Evolutionary conservation across 2,888 invertebrate genomes (phyloP).

Genomic region (Amblyteles armatorius): DNA sequence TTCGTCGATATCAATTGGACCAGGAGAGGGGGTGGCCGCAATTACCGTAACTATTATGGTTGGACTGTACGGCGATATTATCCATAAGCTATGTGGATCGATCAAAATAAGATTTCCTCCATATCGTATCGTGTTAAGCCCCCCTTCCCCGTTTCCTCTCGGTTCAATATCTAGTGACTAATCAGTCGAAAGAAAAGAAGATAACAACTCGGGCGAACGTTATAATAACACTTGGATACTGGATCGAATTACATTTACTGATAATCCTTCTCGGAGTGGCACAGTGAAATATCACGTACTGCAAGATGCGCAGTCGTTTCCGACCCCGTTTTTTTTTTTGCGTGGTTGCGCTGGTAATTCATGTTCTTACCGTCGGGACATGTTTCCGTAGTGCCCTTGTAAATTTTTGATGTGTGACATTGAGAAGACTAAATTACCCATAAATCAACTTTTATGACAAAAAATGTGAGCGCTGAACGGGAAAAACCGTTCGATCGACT

Average conservation of each 20-base stretch:
- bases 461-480: too few species aligned
- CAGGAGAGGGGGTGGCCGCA: conserved; percentile 1
- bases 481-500: too few species aligned
- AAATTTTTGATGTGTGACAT: too few species aligned
- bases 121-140: conserved; percentile 11
- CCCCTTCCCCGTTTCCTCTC: not conserved
- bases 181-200: conserved; percentile 15
- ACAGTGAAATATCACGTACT: conserved; percentile 1
- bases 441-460: too few species aligned
- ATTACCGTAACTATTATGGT: conserved; percentile 53
- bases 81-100: conserved; percentile 31
- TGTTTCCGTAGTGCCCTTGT: not conserved
- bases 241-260: conserved; percentile 15
- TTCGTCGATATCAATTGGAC: conserved; percentile 58
- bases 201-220: not conserved
- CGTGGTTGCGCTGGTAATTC: not conserved
- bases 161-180: conserved; percentile 26
- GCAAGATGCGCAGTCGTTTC: not conserved
- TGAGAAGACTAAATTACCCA: too few species aligned
- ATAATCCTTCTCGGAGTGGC: not conserved
- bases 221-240: not conserved
- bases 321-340: not conserved
- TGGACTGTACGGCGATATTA: conserved; percentile 4
- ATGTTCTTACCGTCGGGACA: not conserved
- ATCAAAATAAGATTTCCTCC: conserved; percentile 29